These are phyloP conservation scores for Monopis laevigella DNA, from an alignment of 2,888 invertebrate species.

Conservation along the genomic window DNA sequence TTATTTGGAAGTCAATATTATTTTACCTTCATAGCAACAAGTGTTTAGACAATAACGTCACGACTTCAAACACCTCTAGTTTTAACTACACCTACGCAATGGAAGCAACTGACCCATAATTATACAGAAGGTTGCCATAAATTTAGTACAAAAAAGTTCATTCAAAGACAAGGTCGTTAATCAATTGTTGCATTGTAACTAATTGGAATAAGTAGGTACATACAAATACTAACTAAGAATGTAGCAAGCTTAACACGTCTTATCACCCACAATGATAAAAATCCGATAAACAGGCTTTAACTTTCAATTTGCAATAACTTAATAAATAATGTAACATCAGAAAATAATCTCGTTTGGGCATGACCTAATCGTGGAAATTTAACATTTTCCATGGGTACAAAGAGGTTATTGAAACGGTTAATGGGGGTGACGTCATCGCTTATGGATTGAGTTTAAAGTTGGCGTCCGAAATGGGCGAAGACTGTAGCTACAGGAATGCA, in stretches of 20 bases:
- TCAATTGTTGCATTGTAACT: not conserved
- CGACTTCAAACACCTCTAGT: conserved; percentile 31
- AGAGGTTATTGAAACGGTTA: no score
- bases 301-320: no score
- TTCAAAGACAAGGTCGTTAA: conserved; percentile 2
- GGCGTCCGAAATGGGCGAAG: conserved; percentile 44
- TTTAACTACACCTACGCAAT: conserved; percentile 39
- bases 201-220: no score
- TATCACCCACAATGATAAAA: no score
- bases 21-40: conserved; percentile 32
- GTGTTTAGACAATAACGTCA: conserved; percentile 25
- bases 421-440: conserved; percentile 47
- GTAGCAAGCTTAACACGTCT: no score
- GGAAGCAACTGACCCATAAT: conserved; percentile 10
- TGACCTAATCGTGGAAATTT: no score
- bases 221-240: no score
- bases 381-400: no score
- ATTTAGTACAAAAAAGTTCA: conserved; percentile 2
- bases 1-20: not conserved
- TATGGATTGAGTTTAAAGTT: no score
- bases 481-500: conserved; percentile 46
- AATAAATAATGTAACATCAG: no score
- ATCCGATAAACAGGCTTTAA: no score
- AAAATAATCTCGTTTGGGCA: no score
- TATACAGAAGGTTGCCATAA: conserved; percentile 7